phyloP scores from a whole-genome alignment of 2,888 invertebrate genomes.

The Phoenoteleia sp. region DNA sequence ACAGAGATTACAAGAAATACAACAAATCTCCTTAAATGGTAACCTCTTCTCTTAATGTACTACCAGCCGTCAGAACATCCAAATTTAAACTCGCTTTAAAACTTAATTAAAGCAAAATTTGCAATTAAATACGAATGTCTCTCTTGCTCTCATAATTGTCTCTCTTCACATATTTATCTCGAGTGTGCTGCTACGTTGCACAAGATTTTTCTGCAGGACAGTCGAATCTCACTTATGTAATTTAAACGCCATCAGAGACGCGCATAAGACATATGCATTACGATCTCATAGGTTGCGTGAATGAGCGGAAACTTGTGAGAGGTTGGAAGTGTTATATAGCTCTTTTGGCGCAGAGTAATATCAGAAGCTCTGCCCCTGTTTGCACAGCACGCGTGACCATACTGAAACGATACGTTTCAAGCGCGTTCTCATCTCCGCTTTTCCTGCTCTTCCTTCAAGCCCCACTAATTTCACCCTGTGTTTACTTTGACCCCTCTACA shows the following conservation, averaged over 20 bases:
- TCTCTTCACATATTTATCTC: too few species aligned
- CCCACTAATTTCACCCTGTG: slow-evolving; percentile 75
- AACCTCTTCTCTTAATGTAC: too few species aligned
- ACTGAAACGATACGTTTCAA: slow-evolving; percentile 84
- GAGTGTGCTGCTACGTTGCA: too few species aligned
- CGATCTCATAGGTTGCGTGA: slow-evolving; percentile 39
- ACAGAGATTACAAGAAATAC: too few species aligned
- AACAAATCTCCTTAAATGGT: too few species aligned
- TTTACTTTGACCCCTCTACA: slow-evolving; percentile 81
- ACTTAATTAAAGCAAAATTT: too few species aligned
- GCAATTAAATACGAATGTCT: too few species aligned
- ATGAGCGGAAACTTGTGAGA: slow-evolving; percentile 48
- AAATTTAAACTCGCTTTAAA: too few species aligned
- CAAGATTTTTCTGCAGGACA: too few species aligned
- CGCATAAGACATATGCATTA: slow-evolving; percentile 10
- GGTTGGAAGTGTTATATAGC: slow-evolving; percentile 53
- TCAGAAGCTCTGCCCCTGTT: slow-evolving; percentile 84
- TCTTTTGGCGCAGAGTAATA: slow-evolving; percentile 78
- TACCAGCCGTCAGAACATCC: too few species aligned
- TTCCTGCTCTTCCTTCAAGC: slow-evolving; percentile 62
- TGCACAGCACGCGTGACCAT: slow-evolving; percentile 84
- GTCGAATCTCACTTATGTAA: slow-evolving; percentile 35
- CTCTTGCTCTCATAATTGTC: too few species aligned
- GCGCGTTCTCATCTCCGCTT: slow-evolving; percentile 71
- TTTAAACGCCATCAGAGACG: slow-evolving; percentile 11